Evolutionary conservation across 2,797 vertebrate species (phyloP), one percentile per base, ranked within the genome.

Genomic region (Acanthis flammea): DNA sequence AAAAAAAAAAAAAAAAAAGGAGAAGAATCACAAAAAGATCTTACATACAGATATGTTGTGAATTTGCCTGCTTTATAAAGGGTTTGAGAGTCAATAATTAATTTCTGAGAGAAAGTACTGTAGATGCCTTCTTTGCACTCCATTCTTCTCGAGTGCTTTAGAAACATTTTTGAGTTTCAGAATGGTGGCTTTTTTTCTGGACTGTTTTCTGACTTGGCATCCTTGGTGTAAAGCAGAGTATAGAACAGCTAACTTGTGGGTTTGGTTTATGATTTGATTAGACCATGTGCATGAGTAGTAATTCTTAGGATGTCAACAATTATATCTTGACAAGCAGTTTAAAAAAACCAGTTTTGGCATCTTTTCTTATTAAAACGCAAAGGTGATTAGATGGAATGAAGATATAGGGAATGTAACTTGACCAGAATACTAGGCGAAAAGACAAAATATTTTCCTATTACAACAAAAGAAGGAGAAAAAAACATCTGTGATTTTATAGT

Each of bases 121-220:
- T 8, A 72, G 6, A 27, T 39, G 5, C 2, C 8, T 76, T 4
- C 9, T 67, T 41, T 65, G 22, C 17, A 14, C 2, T 5, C 0
- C 9, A 5, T 53, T 75, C 51, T 73, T 65, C 28, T 62, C 14
- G 58, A 54, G 6, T 3, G 1, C 7, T 66, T 58, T 23, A 27
- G 30, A 50, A 92, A 53, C 6, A 51, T 4, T 18, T 22, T 41
- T 14, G 5, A 22, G 18, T 77, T 81, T 89, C n/a, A 82, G 33
- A 74, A 7, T 4, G 14, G 19, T 30, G 23, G 22, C 0, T 30
- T 27, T 55, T 83, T 27, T 39, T 81, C n/a, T 82, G 27, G 4
- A 16, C 8, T 50, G 4, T 55, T 73, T 78, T 84, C n/a, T 39
- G 24, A 27, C 71, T 74, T 57, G 42, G 11, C 7, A 53, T 35